A percentile compares a stretch with the other conserved stretches of the same genome.
These are phyloP conservation scores for Ceyx cyanopectus DNA, from an alignment of 2,113 vertebrate species.

Conservation along the genomic window DNA sequence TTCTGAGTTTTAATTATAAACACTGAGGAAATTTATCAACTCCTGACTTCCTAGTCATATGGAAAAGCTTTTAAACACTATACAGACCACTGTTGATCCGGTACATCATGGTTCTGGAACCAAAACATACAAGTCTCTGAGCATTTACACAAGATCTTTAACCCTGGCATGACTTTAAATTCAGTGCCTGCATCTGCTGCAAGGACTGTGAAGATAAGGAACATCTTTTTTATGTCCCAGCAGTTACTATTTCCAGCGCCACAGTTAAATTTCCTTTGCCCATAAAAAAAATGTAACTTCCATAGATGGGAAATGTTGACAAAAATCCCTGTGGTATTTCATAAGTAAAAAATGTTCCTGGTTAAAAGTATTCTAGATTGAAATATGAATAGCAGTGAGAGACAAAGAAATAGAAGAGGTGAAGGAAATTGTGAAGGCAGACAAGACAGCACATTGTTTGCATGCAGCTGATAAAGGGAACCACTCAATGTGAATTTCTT, in stretches of 20 bases:
- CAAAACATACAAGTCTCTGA: background rate
- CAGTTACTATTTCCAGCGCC: conserved; percentile 4
- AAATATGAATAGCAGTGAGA: background rate
- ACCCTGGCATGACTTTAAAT: background rate
- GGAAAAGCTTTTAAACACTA: conserved; percentile 73
- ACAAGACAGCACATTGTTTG: background rate
- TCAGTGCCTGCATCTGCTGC: background rate
- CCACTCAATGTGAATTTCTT: background rate
- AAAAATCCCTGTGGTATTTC: background rate
- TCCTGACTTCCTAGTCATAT: conserved; percentile 72
- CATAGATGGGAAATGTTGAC: background rate
- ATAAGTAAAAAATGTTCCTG: background rate
- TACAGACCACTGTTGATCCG: background rate
- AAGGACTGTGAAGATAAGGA: conserved; percentile 30
- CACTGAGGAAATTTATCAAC: conserved; percentile 61
- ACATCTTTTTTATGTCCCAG: conserved; percentile 24
- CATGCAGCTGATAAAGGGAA: conserved; percentile 17
- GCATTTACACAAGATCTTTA: background rate
- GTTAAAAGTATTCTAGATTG: background rate
- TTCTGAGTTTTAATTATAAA: conserved; percentile 74
- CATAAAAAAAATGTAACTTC: conserved; percentile 32
- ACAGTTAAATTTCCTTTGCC: conserved; percentile 32
- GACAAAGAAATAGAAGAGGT: conserved; percentile 14
- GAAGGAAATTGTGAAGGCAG: conserved; percentile 12
- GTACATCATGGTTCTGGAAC: background rate